Percentiles rank a stretch among this genome's conserved stretches.
These are phyloP conservation scores for Noctuana brunneofusca DNA, from an alignment of 2,888 invertebrate genomes.

Conservation along the genomic window DNA sequence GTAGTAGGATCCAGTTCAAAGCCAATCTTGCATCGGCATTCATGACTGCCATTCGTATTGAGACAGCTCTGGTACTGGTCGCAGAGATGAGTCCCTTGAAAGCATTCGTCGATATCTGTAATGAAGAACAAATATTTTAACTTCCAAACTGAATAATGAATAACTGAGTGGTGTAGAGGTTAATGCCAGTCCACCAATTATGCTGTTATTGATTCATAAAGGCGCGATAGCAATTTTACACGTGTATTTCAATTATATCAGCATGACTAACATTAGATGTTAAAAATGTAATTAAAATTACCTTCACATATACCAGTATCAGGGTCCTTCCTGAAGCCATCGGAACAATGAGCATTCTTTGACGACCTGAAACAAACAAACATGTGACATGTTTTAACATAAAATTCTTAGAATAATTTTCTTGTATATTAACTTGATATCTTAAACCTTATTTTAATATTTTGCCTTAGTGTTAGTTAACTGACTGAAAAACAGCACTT, in stretches of 20 bases:
- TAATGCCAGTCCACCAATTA: no score
- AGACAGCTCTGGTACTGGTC: conserved; percentile 70
- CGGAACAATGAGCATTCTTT: conserved; percentile 51
- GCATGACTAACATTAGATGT: no score
- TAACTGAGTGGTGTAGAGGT: no score
- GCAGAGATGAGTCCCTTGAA: conserved; percentile 71
- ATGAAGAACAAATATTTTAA: conserved; percentile 16
- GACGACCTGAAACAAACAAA: conserved; percentile 41
- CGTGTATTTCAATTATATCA: no score
- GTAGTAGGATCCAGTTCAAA: conserved; percentile 61
- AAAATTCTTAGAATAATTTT: no score
- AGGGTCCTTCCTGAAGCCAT: conserved; percentile 61
- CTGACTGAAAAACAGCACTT: not conserved
- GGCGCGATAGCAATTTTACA: no score
- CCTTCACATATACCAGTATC: conserved; percentile 60
- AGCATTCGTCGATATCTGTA: conserved; percentile 93
- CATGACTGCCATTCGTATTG: conserved; percentile 75
- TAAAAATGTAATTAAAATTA: conserved; percentile 39
- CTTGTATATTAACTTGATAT: no score
- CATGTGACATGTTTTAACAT: not conserved
- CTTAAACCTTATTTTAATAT: no score
- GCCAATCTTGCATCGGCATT: conserved; percentile 71
- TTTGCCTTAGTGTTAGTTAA: no score
- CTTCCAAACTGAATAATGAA: no score
- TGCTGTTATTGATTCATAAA: no score